Percentiles rank a stretch among this genome's conserved stretches.
Conservation (phyloP, 2,797 vertebrate genomes). For the Caiman crocodilus region DNA sequence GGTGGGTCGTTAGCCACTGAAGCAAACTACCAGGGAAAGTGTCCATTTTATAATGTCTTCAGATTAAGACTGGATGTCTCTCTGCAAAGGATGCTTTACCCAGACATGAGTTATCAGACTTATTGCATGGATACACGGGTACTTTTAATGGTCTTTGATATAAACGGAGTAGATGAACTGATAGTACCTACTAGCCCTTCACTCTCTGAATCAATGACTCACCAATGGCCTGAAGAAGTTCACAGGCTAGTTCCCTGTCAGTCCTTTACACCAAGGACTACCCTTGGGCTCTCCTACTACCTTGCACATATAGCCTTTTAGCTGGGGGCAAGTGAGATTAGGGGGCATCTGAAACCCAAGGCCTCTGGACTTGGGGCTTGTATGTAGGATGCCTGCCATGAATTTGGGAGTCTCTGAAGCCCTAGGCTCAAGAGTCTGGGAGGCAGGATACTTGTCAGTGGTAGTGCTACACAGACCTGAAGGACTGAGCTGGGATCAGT, state of each 20-base stretch:
- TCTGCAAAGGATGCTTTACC: background rate
- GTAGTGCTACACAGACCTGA: too few species aligned
- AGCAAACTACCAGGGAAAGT: background rate
- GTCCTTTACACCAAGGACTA: background rate
- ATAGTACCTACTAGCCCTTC: too few species aligned
- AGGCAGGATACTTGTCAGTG: too few species aligned
- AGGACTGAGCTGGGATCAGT: too few species aligned
- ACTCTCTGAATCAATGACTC: rapidly evolving
- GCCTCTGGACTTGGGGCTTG: too few species aligned
- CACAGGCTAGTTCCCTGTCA: background rate
- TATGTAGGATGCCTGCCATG: too few species aligned
- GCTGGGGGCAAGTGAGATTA: too few species aligned
- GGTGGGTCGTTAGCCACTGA: background rate
- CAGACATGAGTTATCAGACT: background rate
- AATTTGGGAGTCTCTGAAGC: too few species aligned
- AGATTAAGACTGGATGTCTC: background rate
- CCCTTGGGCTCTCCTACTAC: too few species aligned
- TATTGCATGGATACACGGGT: rapidly evolving
- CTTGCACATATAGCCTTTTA: too few species aligned
- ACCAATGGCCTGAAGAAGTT: background rate
- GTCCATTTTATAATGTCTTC: background rate
- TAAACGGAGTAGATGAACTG: background rate
- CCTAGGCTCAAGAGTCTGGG: too few species aligned
- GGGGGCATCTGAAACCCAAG: too few species aligned
- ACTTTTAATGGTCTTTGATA: rapidly evolving